Evolutionary conservation across 2,113 vertebrate genomes (phyloP).

Genomic region (Xenopus borealis): DNA sequence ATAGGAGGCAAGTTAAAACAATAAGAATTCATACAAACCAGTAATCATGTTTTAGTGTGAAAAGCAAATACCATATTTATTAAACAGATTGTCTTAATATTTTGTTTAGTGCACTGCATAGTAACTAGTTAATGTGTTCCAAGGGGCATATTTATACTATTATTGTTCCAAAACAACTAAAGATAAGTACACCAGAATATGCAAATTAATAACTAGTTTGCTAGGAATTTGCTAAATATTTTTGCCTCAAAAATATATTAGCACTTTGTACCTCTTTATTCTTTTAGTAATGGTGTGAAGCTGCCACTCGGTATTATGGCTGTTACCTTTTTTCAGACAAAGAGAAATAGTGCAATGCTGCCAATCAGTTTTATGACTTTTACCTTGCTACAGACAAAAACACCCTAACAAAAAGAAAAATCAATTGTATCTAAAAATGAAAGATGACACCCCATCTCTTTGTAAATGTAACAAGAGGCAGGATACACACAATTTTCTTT

Average conservation of each 20-base stretch:
- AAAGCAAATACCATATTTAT: too few relatives aligned
- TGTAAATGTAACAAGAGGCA: constrained; percentile 8
- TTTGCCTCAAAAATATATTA: not conserved
- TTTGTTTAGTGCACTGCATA: too few relatives aligned
- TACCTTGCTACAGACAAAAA: constrained; percentile 23
- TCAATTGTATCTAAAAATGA: constrained; percentile 5
- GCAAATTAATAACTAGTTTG: not conserved
- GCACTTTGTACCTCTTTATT: not conserved
- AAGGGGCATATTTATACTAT: too few relatives aligned
- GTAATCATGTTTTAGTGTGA: too few relatives aligned
- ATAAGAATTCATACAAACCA: too few relatives aligned
- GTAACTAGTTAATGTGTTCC: too few relatives aligned
- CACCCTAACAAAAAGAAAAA: constrained; percentile 4
- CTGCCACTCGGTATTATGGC: not conserved
- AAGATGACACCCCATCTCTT: constrained; percentile 20
- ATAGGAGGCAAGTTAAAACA: too few relatives aligned
- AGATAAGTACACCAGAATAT: not conserved
- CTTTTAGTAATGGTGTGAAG: constrained; percentile 1
- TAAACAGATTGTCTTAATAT: too few relatives aligned
- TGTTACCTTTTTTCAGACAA: constrained; percentile 20
- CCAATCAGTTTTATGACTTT: constrained; percentile 19
- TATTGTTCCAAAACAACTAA: not conserved
- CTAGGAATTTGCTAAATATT: not conserved
- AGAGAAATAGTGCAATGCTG: constrained; percentile 4
- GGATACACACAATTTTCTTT: constrained; percentile 21